These are phyloP conservation scores for Choristoneura rosaceana DNA, from an alignment of 2,888 invertebrate genomes.

Conservation along the genomic window DNA sequence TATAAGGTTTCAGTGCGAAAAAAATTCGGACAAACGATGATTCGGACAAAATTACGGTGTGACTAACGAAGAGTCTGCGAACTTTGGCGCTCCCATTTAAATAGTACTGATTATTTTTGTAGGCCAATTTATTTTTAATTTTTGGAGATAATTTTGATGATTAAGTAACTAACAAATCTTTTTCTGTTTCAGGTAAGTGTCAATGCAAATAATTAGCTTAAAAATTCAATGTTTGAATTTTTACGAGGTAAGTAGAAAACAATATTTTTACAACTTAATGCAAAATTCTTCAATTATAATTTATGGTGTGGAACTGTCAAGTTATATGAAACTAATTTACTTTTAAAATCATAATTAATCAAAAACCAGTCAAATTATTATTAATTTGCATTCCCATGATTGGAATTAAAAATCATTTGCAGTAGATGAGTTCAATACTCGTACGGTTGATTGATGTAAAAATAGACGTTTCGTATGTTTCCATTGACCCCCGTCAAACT, in stretches of 20 bases:
- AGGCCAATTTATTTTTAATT: too few relatives aligned
- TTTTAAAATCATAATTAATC: slow-evolving; percentile 6
- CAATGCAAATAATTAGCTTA: background rate
- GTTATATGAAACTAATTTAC: slow-evolving; percentile 3
- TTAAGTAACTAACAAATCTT: background rate
- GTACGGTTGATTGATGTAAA: slow-evolving; percentile 37
- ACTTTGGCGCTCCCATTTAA: too few relatives aligned
- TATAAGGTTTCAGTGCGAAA: too few relatives aligned
- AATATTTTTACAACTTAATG: too few relatives aligned
- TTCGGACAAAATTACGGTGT: too few relatives aligned
- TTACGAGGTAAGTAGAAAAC: background rate
- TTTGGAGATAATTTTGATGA: background rate
- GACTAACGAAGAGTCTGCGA: too few relatives aligned
- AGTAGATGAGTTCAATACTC: slow-evolving; percentile 35
- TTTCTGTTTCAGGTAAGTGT: slow-evolving; percentile 50
- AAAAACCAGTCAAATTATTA: slow-evolving; percentile 24
- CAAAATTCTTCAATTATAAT: too few relatives aligned
- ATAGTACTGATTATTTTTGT: too few relatives aligned
- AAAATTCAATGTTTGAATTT: background rate
- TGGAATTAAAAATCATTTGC: slow-evolving; percentile 29
- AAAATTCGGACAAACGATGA: too few relatives aligned
- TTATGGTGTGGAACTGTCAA: background rate
- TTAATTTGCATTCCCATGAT: slow-evolving; percentile 34
- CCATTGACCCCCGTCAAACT: slow-evolving; percentile 2
- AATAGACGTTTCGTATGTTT: slow-evolving; percentile 9